These are phyloP conservation scores for Arion vulgaris DNA, from an alignment of 1,140 invertebrate genomes.

Conservation along the genomic window DNA sequence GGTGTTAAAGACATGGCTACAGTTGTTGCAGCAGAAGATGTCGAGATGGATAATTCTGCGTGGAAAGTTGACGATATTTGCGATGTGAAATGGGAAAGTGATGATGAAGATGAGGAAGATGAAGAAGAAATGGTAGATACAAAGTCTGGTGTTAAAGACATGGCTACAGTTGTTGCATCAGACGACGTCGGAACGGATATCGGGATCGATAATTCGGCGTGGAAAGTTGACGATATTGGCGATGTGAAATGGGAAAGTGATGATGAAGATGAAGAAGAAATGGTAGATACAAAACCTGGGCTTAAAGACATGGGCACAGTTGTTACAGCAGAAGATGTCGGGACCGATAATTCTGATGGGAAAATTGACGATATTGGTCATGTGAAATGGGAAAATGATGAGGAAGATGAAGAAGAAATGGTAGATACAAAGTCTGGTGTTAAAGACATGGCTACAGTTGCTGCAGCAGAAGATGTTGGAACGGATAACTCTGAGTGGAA, in stretches of 20 bases:
- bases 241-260: slow-evolving; percentile 2
- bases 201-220: not conserved
- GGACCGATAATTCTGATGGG: not conserved
- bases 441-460: too few relatives aligned
- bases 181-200: too few relatives aligned
- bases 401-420: not conserved
- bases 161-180: too few relatives aligned
- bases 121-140: not conserved
- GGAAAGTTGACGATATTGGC: slow-evolving; percentile 13
- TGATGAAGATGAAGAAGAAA: slow-evolving; percentile 2
- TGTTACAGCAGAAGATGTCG: too few relatives aligned
- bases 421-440: too few relatives aligned
- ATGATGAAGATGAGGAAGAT: not conserved
- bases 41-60: not conserved
- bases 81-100: not conserved
- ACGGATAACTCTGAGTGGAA: not conserved
- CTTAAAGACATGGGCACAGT: too few relatives aligned
- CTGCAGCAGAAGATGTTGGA: not conserved
- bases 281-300: not conserved
- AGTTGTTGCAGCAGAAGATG: too few relatives aligned
- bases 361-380: not conserved
- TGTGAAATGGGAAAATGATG: not conserved
- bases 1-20: not conserved
- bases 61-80: not conserved
- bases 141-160: too few relatives aligned